phyloP scores from a whole-genome alignment of 2,888 invertebrate species.

The Callinectes sapidus region DNA sequence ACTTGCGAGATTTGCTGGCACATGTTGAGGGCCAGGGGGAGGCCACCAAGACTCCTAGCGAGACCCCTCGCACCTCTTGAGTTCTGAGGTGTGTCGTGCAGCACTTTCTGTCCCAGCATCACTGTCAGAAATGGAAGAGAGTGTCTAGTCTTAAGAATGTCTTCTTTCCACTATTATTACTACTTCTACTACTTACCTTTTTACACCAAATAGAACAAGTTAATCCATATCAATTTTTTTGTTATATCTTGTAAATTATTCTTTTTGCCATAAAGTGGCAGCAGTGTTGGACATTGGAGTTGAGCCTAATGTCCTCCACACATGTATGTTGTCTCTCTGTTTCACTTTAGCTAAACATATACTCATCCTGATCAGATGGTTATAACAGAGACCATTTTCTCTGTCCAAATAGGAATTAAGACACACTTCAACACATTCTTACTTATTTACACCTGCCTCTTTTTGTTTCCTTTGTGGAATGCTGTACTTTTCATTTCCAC shows the following conservation, averaged over 20 bases:
- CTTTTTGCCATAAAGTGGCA: neutral
- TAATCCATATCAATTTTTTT: neutral
- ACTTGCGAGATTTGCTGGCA: neutral
- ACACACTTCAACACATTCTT: neutral
- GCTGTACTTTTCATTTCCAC: neutral
- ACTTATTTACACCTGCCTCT: neutral
- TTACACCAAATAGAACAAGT: neutral
- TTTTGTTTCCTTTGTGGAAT: neutral
- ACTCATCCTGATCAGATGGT: too few species aligned
- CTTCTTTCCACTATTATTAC: neutral
- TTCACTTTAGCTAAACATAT: neutral
- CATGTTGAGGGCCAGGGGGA: neutral
- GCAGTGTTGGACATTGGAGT: neutral
- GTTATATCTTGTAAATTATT: neutral
- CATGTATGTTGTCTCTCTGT: neutral
- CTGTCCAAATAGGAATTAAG: neutral
- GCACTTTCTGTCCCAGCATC: neutral
- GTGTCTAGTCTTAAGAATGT: slow-evolving; percentile 16
- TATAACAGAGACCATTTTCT: neutral
- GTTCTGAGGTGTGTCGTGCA: neutral
- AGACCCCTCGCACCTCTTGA: neutral
- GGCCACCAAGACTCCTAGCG: neutral
- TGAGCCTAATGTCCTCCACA: neutral
- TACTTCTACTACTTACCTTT: slow-evolving; percentile 3
- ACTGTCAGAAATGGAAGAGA: neutral